These are phyloP conservation scores for Drosophila robusta DNA, from an alignment of 2,888 invertebrate genomes.

Conservation along the genomic window DNA sequence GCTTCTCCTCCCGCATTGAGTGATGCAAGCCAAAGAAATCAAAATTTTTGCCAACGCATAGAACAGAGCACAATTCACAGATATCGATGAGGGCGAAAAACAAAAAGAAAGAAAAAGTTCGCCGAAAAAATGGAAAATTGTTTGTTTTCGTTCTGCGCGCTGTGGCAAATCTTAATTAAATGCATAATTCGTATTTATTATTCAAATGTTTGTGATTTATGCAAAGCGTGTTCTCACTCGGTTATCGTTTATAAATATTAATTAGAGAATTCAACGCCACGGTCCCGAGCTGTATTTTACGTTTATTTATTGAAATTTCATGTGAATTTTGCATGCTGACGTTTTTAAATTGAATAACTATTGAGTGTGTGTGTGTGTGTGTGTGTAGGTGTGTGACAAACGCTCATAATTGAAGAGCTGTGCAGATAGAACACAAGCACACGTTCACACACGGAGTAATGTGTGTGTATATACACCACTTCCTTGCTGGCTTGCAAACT, in stretches of 20 bases:
- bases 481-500: slow-evolving; percentile 59
- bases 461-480: slow-evolving; percentile 15
- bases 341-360: slow-evolving; percentile 57
- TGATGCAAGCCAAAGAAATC: slow-evolving; percentile 73
- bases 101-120: slow-evolving; percentile 13
- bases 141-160: slow-evolving; percentile 42
- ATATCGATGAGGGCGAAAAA: slow-evolving; percentile 42
- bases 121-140: slow-evolving; percentile 30
- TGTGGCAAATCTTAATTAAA: slow-evolving; percentile 77
- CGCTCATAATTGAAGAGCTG: slow-evolving; percentile 50
- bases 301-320: slow-evolving; percentile 41
- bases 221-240: slow-evolving; percentile 57
- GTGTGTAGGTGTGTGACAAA: slow-evolving; percentile 20
- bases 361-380: slow-evolving; percentile 16
- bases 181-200: slow-evolving; percentile 81
- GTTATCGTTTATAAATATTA: slow-evolving; percentile 73
- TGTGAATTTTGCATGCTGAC: slow-evolving; percentile 35
- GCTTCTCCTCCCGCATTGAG: slow-evolving; percentile 34
- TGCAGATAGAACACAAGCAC: slow-evolving; percentile 9
- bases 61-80: slow-evolving; percentile 28
- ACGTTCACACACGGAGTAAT: not conserved
- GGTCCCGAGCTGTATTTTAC: slow-evolving; percentile 24
- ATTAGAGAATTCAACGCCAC: slow-evolving; percentile 44
- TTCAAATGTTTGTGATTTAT: slow-evolving; percentile 78
- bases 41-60: slow-evolving; percentile 53